Evolutionary conservation across 2,888 invertebrate genomes (phyloP).

Genomic region (Octodonta nipae): DNA sequence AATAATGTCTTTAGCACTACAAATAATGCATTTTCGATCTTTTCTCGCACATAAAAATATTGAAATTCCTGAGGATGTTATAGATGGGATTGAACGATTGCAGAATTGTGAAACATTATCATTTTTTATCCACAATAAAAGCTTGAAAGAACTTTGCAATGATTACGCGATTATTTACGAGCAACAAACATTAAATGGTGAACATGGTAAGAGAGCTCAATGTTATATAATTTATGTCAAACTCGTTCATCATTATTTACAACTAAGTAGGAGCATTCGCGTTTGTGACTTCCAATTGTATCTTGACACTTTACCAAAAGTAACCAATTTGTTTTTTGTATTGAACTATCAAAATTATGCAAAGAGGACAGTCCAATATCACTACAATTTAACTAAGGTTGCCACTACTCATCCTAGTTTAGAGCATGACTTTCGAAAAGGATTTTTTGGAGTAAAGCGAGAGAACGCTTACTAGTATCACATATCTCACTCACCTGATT

Average conservation of each 20-base stretch:
- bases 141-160: background rate
- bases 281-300: slow-evolving; percentile 16
- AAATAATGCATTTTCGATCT: slow-evolving; percentile 5
- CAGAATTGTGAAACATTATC: background rate
- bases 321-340: slow-evolving; percentile 24
- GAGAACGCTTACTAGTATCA: slow-evolving; percentile 11
- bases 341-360: slow-evolving; percentile 28
- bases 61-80: background rate
- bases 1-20: slow-evolving; percentile 3
- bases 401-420: slow-evolving; percentile 24
- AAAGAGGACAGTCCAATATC: slow-evolving; percentile 22
- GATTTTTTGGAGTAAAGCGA: slow-evolving; percentile 24
- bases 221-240: slow-evolving; percentile 9
- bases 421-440: slow-evolving; percentile 15
- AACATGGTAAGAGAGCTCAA: slow-evolving; percentile 4
- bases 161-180: background rate
- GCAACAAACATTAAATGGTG: slow-evolving; percentile 3
- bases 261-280: slow-evolving; percentile 7
- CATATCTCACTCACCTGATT: background rate
- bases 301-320: slow-evolving; percentile 19
- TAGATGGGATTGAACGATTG: slow-evolving; percentile 1
- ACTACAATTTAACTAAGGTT: slow-evolving; percentile 22
- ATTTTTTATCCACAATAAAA: slow-evolving; percentile 1
- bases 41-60: slow-evolving; percentile 3
- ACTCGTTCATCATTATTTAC: slow-evolving; percentile 6